These are phyloP conservation scores for Sesamia inferens DNA, from an alignment of 2,888 invertebrate species.

Conservation along the genomic window DNA sequence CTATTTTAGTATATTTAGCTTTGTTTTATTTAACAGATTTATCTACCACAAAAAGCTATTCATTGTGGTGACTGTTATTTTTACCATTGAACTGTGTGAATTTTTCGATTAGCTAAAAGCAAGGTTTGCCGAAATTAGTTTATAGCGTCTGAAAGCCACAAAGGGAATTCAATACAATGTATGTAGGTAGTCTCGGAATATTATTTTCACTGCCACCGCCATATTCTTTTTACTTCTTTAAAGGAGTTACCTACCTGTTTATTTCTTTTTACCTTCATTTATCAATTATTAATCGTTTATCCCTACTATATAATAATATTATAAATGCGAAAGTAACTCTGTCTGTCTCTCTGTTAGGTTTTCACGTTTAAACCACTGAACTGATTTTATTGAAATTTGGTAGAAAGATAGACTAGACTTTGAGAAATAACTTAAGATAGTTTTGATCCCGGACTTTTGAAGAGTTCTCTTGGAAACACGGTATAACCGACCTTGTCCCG, in stretches of 20 bases:
- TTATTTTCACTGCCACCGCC: constrained; percentile 23
- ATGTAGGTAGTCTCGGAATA: constrained; percentile 1
- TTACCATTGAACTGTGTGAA: too few relatives aligned
- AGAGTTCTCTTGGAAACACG: too few relatives aligned
- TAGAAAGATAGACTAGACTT: too few relatives aligned
- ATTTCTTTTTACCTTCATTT: background rate
- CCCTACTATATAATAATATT: too few relatives aligned
- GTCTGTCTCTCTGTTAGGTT: too few relatives aligned
- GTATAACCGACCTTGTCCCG: too few relatives aligned
- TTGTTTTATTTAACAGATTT: background rate
- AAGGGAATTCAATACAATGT: constrained; percentile 16
- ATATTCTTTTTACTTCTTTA: background rate
- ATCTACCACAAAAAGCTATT: background rate
- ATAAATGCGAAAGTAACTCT: too few relatives aligned
- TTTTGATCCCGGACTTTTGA: too few relatives aligned
- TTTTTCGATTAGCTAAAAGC: background rate
- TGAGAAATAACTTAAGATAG: too few relatives aligned
- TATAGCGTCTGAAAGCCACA: constrained; percentile 19
- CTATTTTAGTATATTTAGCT: background rate
- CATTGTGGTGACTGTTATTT: background rate
- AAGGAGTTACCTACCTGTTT: background rate
- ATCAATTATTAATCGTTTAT: too few relatives aligned
- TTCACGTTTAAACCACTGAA: too few relatives aligned
- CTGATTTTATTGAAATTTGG: too few relatives aligned
- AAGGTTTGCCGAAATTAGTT: background rate